Conservation (phyloP, 2,113 vertebrate species). For the Lamprologus tigripictilis region DNA sequence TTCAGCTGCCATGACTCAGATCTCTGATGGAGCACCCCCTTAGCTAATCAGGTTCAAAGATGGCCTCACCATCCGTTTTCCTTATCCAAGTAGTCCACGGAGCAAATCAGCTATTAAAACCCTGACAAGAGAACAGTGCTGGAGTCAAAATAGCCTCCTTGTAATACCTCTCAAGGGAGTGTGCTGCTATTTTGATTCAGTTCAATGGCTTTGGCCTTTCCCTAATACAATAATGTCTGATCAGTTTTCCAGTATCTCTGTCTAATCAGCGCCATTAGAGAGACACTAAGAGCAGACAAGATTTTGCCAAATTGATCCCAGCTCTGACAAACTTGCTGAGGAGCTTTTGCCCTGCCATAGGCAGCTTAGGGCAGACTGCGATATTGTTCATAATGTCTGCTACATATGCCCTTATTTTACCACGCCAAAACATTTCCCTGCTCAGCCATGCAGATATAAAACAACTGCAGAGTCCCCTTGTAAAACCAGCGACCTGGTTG, state of each 20-base stretch:
- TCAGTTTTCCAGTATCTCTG: not conserved
- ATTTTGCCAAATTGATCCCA: not conserved
- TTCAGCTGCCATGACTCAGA: conserved; percentile 48
- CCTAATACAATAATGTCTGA: conserved; percentile 11
- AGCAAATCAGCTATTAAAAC: conserved; percentile 14
- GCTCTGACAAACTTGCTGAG: not conserved
- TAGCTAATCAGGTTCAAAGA: conserved; percentile 34
- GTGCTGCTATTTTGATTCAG: conserved; percentile 4
- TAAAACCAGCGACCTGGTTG: not conserved
- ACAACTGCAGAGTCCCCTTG: not conserved
- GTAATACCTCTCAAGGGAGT: conserved; percentile 13
- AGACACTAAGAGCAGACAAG: not conserved
- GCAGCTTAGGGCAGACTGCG: not conserved
- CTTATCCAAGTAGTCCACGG: conserved; percentile 8
- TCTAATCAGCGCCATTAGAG: conserved; percentile 14
- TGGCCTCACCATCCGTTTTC: not conserved
- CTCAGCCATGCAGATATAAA: not conserved
- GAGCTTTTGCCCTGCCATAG: not conserved
- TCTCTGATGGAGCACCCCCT: conserved; percentile 26
- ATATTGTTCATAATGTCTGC: not conserved
- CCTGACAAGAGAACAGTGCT: not conserved
- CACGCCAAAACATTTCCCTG: not conserved
- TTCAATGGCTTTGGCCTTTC: conserved; percentile 20
- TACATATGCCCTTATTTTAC: not conserved
- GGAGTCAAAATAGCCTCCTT: not conserved